These are phyloP conservation scores for Villa cingulata DNA, from an alignment of 2,888 invertebrate genomes.

Conservation along the genomic window DNA sequence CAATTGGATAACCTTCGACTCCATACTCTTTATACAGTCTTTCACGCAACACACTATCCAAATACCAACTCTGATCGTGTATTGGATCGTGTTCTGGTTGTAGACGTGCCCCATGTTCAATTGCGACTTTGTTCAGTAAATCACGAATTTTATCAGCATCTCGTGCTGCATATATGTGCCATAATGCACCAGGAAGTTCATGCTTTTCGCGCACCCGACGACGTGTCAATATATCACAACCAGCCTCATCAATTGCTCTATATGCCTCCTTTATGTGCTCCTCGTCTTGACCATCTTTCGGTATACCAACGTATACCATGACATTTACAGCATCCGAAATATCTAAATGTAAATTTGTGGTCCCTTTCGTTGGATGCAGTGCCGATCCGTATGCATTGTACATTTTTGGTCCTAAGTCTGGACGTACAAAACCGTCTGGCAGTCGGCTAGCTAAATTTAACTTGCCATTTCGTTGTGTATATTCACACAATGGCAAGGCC, in stretches of 20 bases:
- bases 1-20: slow-evolving; percentile 88
- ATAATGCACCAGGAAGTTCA: slow-evolving; percentile 84
- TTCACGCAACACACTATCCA: slow-evolving; percentile 75
- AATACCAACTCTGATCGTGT: slow-evolving; percentile 92
- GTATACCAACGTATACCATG: slow-evolving; percentile 90
- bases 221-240: slow-evolving; percentile 78
- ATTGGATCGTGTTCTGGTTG: slow-evolving; percentile 91
- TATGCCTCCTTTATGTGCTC: slow-evolving; percentile 68
- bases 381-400: slow-evolving; percentile 95
- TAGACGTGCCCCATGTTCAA: slow-evolving; percentile 70
- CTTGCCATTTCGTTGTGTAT: slow-evolving; percentile 75
- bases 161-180: slow-evolving; percentile 91
- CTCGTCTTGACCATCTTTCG: slow-evolving; percentile 62
- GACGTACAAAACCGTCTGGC: slow-evolving; percentile 84
- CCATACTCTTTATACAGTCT: slow-evolving; percentile 83
- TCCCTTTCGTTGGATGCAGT: slow-evolving; percentile 64
- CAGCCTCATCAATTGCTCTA: slow-evolving; percentile 82
- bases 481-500: slow-evolving; percentile 77
- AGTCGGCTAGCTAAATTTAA: slow-evolving; percentile 81
- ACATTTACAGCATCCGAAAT: slow-evolving; percentile 96
- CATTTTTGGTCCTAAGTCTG: slow-evolving; percentile 96
- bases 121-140: slow-evolving; percentile 73
- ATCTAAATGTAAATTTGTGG: slow-evolving; percentile 92
- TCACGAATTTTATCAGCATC: slow-evolving; percentile 95
- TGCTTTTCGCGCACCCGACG: slow-evolving; percentile 62